Evolutionary conservation across 2,797 vertebrate genomes (phyloP).

Genomic region (Takifugu ocellatus): DNA sequence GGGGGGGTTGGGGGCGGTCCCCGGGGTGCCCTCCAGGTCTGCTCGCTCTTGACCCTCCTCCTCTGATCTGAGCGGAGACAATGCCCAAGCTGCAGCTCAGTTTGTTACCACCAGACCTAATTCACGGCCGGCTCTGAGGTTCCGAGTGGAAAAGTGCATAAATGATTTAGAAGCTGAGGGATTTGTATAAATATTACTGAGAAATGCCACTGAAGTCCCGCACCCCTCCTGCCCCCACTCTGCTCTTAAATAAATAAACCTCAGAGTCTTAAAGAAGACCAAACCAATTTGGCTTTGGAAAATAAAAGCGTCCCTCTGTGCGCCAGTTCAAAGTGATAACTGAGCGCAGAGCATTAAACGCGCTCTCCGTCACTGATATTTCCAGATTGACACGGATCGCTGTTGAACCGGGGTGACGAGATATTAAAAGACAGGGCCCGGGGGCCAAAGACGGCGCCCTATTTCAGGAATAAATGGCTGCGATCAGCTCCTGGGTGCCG

Average conservation of each 20-base stretch:
- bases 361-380: conserved; percentile 56
- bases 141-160: conserved; percentile 57
- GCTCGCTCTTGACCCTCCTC: conserved; percentile 62
- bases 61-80: conserved; percentile 59
- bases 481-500: conserved; percentile 17
- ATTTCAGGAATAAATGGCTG: conserved; percentile 46
- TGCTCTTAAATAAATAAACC: conserved; percentile 69
- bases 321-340: conserved; percentile 68
- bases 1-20: conserved; percentile 38
- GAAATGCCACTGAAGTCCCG: conserved; percentile 49
- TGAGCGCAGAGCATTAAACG: conserved; percentile 59
- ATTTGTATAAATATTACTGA: conserved; percentile 59
- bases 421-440: conserved; percentile 50
- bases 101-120: conserved; percentile 60
- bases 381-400: conserved; percentile 55
- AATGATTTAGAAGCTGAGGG: conserved; percentile 65
- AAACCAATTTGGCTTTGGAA: conserved; percentile 55
- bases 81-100: conserved; percentile 52
- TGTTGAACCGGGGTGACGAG: conserved; percentile 38
- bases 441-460: conserved; percentile 31
- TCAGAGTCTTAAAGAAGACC: conserved; percentile 57
- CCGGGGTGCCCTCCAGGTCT: conserved; percentile 60
- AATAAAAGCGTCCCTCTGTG: conserved; percentile 61
- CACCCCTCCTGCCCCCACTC: conserved; percentile 43
- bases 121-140: conserved; percentile 52